Evolutionary conservation across 1,140 invertebrate genomes (phyloP), one percentile per base, ranked within the genome.

Genomic region (Aphaenogaster rudis): DNA sequence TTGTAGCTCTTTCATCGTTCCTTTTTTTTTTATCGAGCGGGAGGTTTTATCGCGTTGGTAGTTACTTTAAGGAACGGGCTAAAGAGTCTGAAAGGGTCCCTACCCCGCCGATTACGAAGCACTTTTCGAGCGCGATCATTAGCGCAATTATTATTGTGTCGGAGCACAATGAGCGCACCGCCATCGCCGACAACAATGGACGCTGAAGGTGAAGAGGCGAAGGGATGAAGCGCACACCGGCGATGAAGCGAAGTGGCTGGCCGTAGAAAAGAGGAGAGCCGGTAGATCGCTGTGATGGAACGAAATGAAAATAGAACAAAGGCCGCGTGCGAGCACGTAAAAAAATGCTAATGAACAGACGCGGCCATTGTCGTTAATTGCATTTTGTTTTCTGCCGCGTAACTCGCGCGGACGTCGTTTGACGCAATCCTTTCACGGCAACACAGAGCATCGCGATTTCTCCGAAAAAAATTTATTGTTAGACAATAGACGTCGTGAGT

Each of bases 61-160:
- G 72, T 50, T 74, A 84, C 86, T 88, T 67, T 89, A 81, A 82
- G 86, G 69, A 88, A 88, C 66, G 74, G 66, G 52, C 86, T 72
- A 78, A 86, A 90, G 90, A 86, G 78, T 67, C 54, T 82, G 88
- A 89, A 82, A 78, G 59, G 81, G 74, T 84, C 66, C 59, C 89
- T 80, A 57, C 66, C 66, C 33, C 88, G 74, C 77, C 88, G 92
- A 93, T 93, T 93, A 93, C 92, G 77, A 90, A 86, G 92, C 92
- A 89, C 89, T 94, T 94, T 92, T 94, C 81, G 89, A 89, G 88
- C 89, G 88, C 89, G 93, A 94, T 93, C 93, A 94, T 94, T 94
- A 94, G 93, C 91, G 93, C 94, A 95, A 95, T 95, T 95, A 95
- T 93, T 92, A 93, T 93, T 92, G 91, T 92, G 92, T 89, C 88